phyloP scores from a whole-genome alignment of 1,140 invertebrate species.

The Sycophila sp. region DNA sequence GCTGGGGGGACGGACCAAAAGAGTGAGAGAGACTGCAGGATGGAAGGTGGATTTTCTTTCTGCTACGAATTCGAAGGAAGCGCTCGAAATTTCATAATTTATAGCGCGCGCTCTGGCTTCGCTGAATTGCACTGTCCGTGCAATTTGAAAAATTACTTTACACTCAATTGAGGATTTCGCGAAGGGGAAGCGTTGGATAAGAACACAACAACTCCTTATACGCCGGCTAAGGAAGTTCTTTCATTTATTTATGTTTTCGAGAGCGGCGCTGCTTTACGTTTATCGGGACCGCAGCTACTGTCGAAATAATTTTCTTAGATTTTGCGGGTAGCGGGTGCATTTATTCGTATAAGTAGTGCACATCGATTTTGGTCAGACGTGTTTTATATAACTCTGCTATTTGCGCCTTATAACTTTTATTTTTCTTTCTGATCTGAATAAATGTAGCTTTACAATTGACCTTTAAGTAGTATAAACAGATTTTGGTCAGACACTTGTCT shows the following conservation, averaged over 20 bases:
- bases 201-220: slow-evolving; percentile 13
- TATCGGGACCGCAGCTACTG: neutral
- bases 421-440: no score
- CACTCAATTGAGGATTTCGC: slow-evolving; percentile 22
- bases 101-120: neutral
- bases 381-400: no score
- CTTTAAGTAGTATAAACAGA: no score
- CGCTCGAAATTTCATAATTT: slow-evolving; percentile 16
- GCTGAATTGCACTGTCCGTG: slow-evolving; percentile 17
- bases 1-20: no score
- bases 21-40: no score
- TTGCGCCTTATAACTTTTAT: no score
- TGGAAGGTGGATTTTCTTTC: slow-evolving; percentile 9
- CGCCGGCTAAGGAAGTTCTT: neutral
- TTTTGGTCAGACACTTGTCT: no score
- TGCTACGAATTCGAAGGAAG: neutral
- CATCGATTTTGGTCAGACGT: no score
- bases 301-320: neutral
- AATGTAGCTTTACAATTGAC: no score
- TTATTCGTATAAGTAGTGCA: no score
- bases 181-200: slow-evolving; percentile 17
- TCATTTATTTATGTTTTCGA: neutral
- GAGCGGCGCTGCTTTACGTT: neutral
- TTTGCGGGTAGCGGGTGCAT: no score
- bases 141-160: slow-evolving; percentile 27